These are phyloP conservation scores for Pantherophis guttatus DNA, from an alignment of 2,113 vertebrate species.

Conservation along the genomic window DNA sequence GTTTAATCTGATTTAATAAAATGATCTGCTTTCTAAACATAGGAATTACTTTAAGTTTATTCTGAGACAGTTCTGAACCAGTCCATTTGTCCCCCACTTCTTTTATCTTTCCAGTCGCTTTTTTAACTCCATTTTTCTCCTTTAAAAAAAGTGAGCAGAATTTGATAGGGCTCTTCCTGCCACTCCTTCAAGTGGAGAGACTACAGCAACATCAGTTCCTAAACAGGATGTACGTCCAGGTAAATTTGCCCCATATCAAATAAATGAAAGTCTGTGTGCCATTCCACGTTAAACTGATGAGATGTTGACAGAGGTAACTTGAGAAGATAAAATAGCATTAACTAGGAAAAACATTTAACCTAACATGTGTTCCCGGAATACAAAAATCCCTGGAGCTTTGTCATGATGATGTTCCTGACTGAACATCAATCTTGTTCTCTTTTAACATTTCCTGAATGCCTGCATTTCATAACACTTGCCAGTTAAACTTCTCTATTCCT, in stretches of 20 bases:
- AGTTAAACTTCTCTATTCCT: not conserved
- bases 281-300: not conserved
- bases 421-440: not conserved
- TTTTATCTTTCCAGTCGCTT: not conserved
- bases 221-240: not conserved
- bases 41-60: not conserved
- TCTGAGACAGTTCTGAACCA: not conserved
- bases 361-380: not conserved
- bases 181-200: not conserved
- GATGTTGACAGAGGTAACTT: not conserved
- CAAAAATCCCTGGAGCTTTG: not conserved
- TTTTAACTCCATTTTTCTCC: not conserved
- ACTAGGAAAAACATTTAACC: not conserved
- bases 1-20: not conserved
- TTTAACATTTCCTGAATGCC: not conserved
- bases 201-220: not conserved
- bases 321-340: not conserved
- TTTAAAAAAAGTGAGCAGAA: not conserved
- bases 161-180: not conserved
- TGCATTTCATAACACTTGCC: not conserved
- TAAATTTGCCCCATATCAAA: not conserved
- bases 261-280: not conserved
- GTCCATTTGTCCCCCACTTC: not conserved
- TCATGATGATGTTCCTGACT: not conserved
- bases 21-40: not conserved